Evolutionary conservation across 2,797 vertebrate genomes (phyloP), one percentile per base, ranked within the genome.

Genomic region (Clarias pachynema): DNA sequence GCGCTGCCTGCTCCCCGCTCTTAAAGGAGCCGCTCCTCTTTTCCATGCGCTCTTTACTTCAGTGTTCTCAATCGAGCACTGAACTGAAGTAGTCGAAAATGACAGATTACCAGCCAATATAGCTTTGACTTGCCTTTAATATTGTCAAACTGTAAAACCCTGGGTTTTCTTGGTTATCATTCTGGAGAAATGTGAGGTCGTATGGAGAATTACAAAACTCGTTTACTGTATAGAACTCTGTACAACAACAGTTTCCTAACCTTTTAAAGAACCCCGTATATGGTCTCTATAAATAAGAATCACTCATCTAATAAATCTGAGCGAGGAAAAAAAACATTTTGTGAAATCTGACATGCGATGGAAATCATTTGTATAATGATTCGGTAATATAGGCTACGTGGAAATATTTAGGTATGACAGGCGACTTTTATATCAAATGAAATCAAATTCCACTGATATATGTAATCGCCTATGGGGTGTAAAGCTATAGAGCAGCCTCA

Each of bases 21-120:
- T 96, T 96, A 96, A 96, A 96, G 95, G 92, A 90, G 87, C 93
- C 93, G 94, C 93, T 90, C 88, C 92, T 89, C 77, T 88, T 91
- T 91, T 91, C 60, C 66, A 53, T 22, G 8, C 60, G 60, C 78
- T 10, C 60, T 10, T 14, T 5, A 40, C 22, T 8, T 34, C 74
- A 59, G 9, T 16, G 29, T 24, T 34, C 29, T 37, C 4, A 40
- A 79, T 79, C 59, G 59, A 18, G 2, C 59, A 44, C 57, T 1
- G 24, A 3, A 63, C 6, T 7, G 14, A 65, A 65, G 40, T 22
- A 65, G 24, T 29, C 37, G 60, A 29, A 63, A 49, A 65, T 18
- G 16, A 20, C 15, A 49, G 24, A 80, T 65, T 80, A 20, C 29
- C 24, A 29, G 3, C 20, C 2, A 59, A 59, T 65, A 79, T 44